Evolutionary conservation across 1,140 invertebrate genomes (phyloP).

Genomic region (Drosophila paulistorum): DNA sequence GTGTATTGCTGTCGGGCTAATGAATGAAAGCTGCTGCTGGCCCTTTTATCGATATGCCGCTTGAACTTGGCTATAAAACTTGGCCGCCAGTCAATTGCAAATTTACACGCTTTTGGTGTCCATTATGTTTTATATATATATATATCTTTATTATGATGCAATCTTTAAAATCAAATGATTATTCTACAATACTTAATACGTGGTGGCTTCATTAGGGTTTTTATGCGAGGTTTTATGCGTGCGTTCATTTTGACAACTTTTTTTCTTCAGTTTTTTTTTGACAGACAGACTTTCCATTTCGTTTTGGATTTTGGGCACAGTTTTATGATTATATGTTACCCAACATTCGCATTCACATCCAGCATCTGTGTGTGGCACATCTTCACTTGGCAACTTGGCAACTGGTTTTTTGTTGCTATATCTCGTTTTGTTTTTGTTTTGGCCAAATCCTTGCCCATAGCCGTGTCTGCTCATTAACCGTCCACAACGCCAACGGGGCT

Average conservation of each 20-base stretch:
- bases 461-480: conserved; percentile 55
- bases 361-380: conserved; percentile 31
- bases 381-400: conserved; percentile 45
- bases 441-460: conserved; percentile 70
- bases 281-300: conserved; percentile 43
- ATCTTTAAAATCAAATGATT: conserved; percentile 30
- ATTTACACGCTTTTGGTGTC: conserved; percentile 33
- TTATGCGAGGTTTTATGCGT: conserved; percentile 48
- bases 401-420: no score
- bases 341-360: conserved; percentile 38
- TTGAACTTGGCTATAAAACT: conserved; percentile 64
- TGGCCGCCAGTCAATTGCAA: conserved; percentile 34
- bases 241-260: conserved; percentile 40
- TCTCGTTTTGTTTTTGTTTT: conserved; percentile 32
- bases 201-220: conserved; percentile 56
- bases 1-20: conserved; percentile 42
- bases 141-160: conserved; percentile 42
- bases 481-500: conserved; percentile 39
- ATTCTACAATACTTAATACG: conserved; percentile 49
- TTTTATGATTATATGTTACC: conserved; percentile 55
- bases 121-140: background rate
- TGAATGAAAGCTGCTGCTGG: conserved; percentile 70
- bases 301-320: conserved; percentile 13
- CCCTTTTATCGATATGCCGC: conserved; percentile 28
- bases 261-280: conserved; percentile 7